A percentile compares a stretch with the other conserved stretches of the same genome.
These are phyloP conservation scores for Papilio polyxenes DNA, from an alignment of 1,140 invertebrate species.

Conservation along the genomic window DNA sequence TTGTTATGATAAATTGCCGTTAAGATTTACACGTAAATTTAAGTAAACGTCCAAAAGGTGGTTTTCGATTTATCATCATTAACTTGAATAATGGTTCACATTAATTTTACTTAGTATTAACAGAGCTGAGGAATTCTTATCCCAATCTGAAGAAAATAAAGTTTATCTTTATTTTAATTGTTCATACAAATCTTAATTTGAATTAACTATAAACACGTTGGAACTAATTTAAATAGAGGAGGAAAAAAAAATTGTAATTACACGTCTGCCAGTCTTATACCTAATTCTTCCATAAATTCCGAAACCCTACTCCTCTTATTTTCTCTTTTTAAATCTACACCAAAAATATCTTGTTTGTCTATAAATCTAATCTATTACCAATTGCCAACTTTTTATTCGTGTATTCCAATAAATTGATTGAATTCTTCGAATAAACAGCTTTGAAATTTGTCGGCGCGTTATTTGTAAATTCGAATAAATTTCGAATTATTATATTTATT, in stretches of 20 bases:
- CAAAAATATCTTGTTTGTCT: background rate
- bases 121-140: background rate
- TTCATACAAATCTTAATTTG: no score
- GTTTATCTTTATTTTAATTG: no score
- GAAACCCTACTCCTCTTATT: no score
- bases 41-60: slow-evolving; percentile 3
- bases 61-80: slow-evolving; percentile 16
- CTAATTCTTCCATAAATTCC: no score
- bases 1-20: slow-evolving; percentile 10
- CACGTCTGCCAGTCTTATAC: no score
- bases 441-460: background rate
- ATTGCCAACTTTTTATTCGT: background rate
- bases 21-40: slow-evolving; percentile 15
- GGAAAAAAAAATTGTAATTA: no score
- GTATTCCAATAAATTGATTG: background rate
- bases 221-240: no score
- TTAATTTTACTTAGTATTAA: slow-evolving; percentile 10
- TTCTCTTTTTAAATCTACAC: no score
- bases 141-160: background rate
- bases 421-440: background rate
- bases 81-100: slow-evolving; percentile 7
- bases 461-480: background rate
- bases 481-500: background rate
- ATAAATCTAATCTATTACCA: background rate
- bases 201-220: no score